phyloP scores from a whole-genome alignment of 2,113 vertebrate species.

The Oreochromis niloticus region DNA sequence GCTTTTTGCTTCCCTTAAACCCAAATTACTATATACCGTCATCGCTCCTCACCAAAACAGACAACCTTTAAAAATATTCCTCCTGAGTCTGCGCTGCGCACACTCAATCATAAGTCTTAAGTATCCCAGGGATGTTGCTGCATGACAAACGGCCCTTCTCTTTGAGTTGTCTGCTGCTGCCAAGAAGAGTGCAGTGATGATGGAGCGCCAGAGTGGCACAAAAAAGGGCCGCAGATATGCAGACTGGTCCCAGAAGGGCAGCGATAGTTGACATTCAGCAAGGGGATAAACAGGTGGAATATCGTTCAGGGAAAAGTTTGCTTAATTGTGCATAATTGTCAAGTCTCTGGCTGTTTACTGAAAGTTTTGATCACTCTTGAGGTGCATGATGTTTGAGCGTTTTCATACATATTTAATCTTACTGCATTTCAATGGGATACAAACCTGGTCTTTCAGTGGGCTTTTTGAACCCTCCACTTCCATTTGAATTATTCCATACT shows the following conservation, averaged over 20 bases:
- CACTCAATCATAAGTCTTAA: constrained; percentile 12
- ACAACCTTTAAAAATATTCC: neutral
- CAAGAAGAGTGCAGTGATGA: neutral
- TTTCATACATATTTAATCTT: neutral
- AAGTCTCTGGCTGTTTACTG: neutral
- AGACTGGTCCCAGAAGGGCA: neutral
- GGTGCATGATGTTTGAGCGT: neutral
- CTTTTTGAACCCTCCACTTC: neutral
- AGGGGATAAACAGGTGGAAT: neutral
- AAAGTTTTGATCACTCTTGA: neutral
- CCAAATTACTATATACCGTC: neutral
- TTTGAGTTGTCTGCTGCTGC: neutral
- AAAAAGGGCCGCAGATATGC: neutral
- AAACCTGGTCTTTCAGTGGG: neutral
- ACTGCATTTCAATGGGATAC: neutral
- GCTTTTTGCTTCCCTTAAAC: neutral
- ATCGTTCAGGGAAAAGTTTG: neutral
- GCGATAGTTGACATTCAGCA: neutral
- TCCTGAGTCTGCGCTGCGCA: neutral
- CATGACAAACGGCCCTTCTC: constrained; percentile 20
- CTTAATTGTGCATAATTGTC: neutral
- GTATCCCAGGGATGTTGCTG: neutral
- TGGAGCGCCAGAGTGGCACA: neutral
- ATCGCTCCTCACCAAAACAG: neutral
- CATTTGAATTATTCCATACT: neutral